Evolutionary conservation across 1,140 invertebrate genomes (phyloP), one percentile per base, ranked within the genome.

Genomic region (Theocolax elegans): DNA sequence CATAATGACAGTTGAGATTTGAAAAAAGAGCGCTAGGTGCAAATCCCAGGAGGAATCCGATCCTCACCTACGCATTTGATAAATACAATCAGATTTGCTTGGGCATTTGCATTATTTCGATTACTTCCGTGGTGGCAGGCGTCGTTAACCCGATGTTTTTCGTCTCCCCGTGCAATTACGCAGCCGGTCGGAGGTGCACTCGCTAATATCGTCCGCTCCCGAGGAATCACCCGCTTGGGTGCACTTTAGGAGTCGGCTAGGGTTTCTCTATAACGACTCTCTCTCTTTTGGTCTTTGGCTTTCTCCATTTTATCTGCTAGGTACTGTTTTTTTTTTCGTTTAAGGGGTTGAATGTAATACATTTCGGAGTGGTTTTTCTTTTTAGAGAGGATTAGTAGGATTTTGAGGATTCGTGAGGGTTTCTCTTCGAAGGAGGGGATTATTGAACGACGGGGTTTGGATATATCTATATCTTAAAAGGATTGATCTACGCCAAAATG

Each of bases 61-160:
- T 35, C 63, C 38, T 19, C 63, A 17, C 42, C 1, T 46, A 23
- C n/a, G 0, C 35, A 46, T 23, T 42, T 51, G n/a, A 53, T 63
- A 48, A 59, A 59, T 59, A 38, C 49, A 58, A 67, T 67, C 25
- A 59, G 42, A 19, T 35, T 35, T 35, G 4, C 10, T 10, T 35
- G 4, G 42, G 15, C 40, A 59, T 56, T 67, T 58, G 65, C 65
- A 67, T 67, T 67, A 49, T 59, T 67, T 67, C 53, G 64, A 67
- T 68, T 51, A 56, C 42, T 48, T 48, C 17, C 31, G 29, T 44
- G 21, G 42, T n/a, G 15, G 27, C 56, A 10, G 12, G 35, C 56
- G 13, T 59, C 56, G 56, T 40, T 59, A 59, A 23, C 31, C 27
- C 56, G 35, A 42, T 31, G 35, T 58, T 67, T 46, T 53, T 40